Percentiles rank a stretch among this genome's conserved stretches.
phyloP scores from a whole-genome alignment of 2,888 invertebrate genomes.

The Oxystoma pomonae region DNA sequence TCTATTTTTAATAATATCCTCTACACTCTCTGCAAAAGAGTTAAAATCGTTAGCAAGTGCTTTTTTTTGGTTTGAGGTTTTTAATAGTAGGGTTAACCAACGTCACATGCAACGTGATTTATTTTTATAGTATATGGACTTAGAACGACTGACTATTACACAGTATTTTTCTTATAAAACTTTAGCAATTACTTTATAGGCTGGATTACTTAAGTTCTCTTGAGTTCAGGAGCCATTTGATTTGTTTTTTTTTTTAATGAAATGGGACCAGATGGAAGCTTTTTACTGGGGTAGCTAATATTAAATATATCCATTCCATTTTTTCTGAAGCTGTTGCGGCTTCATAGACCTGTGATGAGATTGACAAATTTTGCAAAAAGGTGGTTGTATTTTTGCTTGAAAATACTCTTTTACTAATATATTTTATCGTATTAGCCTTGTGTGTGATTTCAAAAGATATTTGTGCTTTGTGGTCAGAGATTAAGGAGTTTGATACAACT shows the following conservation, averaged over 20 bases:
- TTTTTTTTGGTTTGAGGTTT: not conserved
- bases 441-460: not conserved
- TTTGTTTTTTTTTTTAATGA: not conserved
- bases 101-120: not conserved
- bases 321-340: not conserved
- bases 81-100: not conserved
- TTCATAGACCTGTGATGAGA: not conserved
- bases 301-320: not conserved
- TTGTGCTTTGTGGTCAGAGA: not conserved
- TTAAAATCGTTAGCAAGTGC: not conserved
- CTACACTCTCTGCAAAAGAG: not conserved
- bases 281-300: not conserved
- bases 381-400: not conserved
- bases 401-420: not conserved
- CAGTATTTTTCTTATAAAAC: not conserved
- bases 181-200: not conserved
- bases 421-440: not conserved
- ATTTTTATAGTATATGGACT: not conserved
- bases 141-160: not conserved
- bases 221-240: not conserved
- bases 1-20: not conserved
- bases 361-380: not conserved
- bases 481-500: not conserved
- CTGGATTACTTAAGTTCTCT: not conserved
- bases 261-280: not conserved